Percentiles rank a stretch among this genome's conserved stretches.
Evolutionary conservation across 2,888 invertebrate species (phyloP).

Genomic region (Copidosoma aretas): DNA sequence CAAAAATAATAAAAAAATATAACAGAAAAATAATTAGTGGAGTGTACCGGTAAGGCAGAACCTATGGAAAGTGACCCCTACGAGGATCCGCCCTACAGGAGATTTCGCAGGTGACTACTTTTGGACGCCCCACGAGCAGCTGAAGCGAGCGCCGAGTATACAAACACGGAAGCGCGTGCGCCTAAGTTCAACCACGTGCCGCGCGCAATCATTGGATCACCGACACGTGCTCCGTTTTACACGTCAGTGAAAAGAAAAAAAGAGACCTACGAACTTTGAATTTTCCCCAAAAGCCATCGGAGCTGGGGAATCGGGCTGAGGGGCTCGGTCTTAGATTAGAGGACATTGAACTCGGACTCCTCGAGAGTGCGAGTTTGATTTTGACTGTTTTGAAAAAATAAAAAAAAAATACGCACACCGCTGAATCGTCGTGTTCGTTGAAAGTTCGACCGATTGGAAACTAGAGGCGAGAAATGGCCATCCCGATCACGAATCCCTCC

Average conservation of each 20-base stretch:
- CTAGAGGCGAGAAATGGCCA: slow-evolving; percentile 51
- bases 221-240: slow-evolving; percentile 9
- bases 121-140: background rate
- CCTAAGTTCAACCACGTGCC: slow-evolving; percentile 25
- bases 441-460: background rate
- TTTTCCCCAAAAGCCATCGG: background rate
- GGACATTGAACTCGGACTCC: background rate
- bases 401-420: background rate
- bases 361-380: slow-evolving; percentile 9
- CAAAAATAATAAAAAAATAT: slow-evolving; percentile 8
- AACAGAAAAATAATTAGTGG: slow-evolving; percentile 7
- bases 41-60: slow-evolving; percentile 33
- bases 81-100: slow-evolving; percentile 57
- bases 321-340: background rate
- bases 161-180: slow-evolving; percentile 11
- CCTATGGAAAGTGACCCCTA: slow-evolving; percentile 59
- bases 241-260: background rate
- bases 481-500: slow-evolving; percentile 57
- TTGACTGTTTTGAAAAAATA: slow-evolving; percentile 2
- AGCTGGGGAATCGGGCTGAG: background rate
- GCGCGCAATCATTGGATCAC: slow-evolving; percentile 1
- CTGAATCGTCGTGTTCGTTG: background rate
- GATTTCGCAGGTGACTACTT: slow-evolving; percentile 52
- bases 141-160: background rate
- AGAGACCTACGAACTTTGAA: background rate